These are phyloP conservation scores for Danio jaintianensis DNA, from an alignment of 2,797 vertebrate genomes.

Conservation along the genomic window DNA sequence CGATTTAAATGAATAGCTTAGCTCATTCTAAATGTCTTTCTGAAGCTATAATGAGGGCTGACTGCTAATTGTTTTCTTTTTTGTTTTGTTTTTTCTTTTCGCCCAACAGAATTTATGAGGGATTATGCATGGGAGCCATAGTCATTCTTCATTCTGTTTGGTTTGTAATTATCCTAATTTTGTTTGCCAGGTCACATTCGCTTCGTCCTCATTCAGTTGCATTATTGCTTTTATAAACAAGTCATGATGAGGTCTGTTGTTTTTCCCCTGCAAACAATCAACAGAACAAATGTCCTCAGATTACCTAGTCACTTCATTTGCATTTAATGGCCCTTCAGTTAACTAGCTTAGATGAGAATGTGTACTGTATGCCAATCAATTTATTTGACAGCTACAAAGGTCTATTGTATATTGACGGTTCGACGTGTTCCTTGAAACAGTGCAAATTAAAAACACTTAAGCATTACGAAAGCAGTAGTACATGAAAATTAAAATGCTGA, in stretches of 20 bases:
- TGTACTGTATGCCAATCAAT: conserved; percentile 34
- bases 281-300: conserved; percentile 50
- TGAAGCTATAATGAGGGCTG: conserved; percentile 29
- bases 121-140: conserved; percentile 18
- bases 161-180: conserved; percentile 64
- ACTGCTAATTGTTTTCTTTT: conserved; percentile 10
- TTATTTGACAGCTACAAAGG: conserved; percentile 29
- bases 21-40: conserved; percentile 36
- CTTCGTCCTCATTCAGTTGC: conserved; percentile 63
- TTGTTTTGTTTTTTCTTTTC: neutral
- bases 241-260: conserved; percentile 58
- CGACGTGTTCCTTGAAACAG: neutral
- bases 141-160: conserved; percentile 31
- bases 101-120: conserved; percentile 18
- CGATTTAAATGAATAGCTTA: conserved; percentile 50
- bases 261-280: conserved; percentile 57
- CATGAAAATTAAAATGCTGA: neutral
- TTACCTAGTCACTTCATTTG: conserved; percentile 50
- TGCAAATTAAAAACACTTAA: conserved; percentile 27
- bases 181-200: conserved; percentile 65
- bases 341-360: conserved; percentile 8
- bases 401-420: neutral
- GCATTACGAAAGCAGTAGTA: conserved; percentile 8
- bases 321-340: conserved; percentile 40
- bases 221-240: conserved; percentile 60